phyloP scores from a whole-genome alignment of 2,888 invertebrate genomes.

The Myathropa florea region DNA sequence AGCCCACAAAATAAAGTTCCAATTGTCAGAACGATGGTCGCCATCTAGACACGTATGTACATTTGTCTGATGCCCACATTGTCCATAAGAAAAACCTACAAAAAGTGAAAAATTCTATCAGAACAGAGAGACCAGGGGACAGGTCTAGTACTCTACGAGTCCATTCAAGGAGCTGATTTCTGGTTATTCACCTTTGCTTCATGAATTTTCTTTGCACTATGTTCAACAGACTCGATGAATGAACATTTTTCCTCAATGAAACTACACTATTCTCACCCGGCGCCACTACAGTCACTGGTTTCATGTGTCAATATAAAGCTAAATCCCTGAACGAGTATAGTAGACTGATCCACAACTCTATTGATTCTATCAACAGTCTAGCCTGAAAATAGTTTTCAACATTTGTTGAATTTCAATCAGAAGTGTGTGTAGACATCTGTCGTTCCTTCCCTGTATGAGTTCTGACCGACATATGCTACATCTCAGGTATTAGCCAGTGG shows the following conservation, averaged over 20 bases:
- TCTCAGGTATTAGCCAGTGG: conserved; percentile 27
- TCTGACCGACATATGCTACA: conserved; percentile 53
- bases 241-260: conserved; percentile 56
- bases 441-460: not conserved
- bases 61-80: not conserved
- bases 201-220: conserved; percentile 7
- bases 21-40: not conserved
- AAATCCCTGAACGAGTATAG: conserved; percentile 10
- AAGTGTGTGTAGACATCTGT: not conserved
- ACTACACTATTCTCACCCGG: not conserved
- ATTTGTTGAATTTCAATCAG: conserved; percentile 42
- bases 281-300: conserved; percentile 14
- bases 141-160: not conserved
- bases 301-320: conserved; percentile 26
- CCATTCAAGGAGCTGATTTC: not conserved
- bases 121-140: not conserved
- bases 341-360: conserved; percentile 44
- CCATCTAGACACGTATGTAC: not conserved
- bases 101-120: not conserved
- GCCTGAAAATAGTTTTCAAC: conserved; percentile 34
- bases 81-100: not conserved
- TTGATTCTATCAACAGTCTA: conserved; percentile 51
- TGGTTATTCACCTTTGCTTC: conserved; percentile 41
- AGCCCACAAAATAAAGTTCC: not conserved
- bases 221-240: conserved; percentile 23